These are phyloP conservation scores for Eriosoma lanigerum DNA, from an alignment of 1,140 invertebrate genomes.

Conservation along the genomic window DNA sequence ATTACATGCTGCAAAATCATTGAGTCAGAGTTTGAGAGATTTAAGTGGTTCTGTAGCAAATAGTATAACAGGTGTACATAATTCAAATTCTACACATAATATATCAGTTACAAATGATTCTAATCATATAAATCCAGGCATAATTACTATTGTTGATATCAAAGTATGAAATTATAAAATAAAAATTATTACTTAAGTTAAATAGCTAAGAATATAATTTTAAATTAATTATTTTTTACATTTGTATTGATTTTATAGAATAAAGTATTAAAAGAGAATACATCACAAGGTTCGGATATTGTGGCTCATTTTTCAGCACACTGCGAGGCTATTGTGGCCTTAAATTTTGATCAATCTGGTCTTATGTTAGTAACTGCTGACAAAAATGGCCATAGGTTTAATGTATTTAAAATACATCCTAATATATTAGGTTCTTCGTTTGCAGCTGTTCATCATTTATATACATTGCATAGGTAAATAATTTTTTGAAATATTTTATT, in stretches of 20 bases:
- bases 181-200: not conserved
- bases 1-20: slow-evolving; percentile 89
- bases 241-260: slow-evolving; percentile 53
- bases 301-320: slow-evolving; percentile 92
- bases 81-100: slow-evolving; percentile 47
- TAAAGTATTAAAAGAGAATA: slow-evolving; percentile 53
- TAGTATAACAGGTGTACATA: slow-evolving; percentile 71
- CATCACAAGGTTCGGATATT: slow-evolving; percentile 51
- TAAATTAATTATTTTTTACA: not conserved
- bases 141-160: slow-evolving; percentile 87
- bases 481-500: not conserved
- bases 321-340: slow-evolving; percentile 82
- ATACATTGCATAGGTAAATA: slow-evolving; percentile 85
- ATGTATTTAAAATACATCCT: slow-evolving; percentile 91
- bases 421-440: slow-evolving; percentile 85
- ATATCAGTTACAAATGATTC: slow-evolving; percentile 52
- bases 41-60: slow-evolving; percentile 92
- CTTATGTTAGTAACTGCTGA: slow-evolving; percentile 90
- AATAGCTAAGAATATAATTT: not conserved
- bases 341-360: slow-evolving; percentile 91
- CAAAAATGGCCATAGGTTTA: slow-evolving; percentile 91
- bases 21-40: slow-evolving; percentile 80
- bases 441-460: slow-evolving; percentile 93
- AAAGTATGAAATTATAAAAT: slow-evolving; percentile 61
- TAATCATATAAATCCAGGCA: slow-evolving; percentile 69